Evolutionary conservation across 2,113 vertebrate genomes (phyloP).

Genomic region (Neoarius graeffei): DNA sequence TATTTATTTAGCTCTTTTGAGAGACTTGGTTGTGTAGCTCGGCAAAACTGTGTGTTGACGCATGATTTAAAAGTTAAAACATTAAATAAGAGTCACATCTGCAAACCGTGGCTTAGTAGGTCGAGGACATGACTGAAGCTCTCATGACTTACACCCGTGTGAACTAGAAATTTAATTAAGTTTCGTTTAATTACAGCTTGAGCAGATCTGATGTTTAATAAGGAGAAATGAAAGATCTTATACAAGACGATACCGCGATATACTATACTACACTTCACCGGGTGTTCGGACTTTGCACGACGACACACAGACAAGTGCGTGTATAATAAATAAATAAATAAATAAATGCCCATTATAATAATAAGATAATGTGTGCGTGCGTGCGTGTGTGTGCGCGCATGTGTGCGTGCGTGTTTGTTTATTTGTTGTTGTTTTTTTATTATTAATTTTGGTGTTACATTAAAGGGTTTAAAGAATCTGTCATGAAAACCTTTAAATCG

Average conservation of each 20-base stretch:
- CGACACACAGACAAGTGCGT: not conserved
- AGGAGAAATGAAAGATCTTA: not conserved
- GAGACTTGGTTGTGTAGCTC: not conserved
- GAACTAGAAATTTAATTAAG: not conserved
- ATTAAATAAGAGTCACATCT: not conserved
- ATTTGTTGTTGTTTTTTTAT: not conserved
- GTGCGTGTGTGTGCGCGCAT: not conserved
- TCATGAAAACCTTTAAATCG: not conserved
- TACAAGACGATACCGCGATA: not conserved
- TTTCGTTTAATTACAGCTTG: not conserved
- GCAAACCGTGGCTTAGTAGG: not conserved
- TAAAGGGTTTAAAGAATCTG: not conserved
- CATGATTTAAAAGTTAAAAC: not conserved
- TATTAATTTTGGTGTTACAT: not conserved
- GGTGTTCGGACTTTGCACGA: not conserved
- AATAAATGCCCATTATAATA: not conserved
- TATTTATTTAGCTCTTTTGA: not conserved
- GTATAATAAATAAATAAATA: not conserved
- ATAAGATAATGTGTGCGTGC: not conserved
- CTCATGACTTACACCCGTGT: too few relatives aligned
- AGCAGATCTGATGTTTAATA: not conserved
- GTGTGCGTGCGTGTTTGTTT: too few relatives aligned
- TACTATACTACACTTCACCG: not conserved
- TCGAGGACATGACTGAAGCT: not conserved
- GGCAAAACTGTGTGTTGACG: not conserved